Conservation (phyloP, 2,888 invertebrate genomes). For the Diplazon laetatorius region DNA sequence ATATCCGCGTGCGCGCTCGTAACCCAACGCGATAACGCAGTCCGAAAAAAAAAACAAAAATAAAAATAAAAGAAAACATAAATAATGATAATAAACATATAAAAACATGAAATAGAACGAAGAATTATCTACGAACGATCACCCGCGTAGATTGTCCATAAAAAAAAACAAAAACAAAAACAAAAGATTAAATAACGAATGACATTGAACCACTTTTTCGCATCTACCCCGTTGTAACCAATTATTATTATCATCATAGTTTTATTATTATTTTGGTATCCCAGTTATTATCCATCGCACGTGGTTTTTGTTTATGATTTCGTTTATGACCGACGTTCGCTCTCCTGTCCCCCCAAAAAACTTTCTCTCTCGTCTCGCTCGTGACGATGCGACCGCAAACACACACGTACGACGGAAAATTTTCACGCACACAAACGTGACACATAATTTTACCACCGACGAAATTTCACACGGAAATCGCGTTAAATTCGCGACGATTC, state of each 20-base stretch:
- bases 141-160: too few species aligned
- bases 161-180: too few species aligned
- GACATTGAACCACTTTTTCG: constrained; percentile 18
- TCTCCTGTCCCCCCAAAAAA: constrained; percentile 23
- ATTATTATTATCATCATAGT: constrained; percentile 69
- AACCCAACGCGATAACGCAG: constrained; percentile 9
- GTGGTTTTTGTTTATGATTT: too few species aligned
- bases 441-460: constrained; percentile 46
- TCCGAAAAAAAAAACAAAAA: constrained; percentile 6
- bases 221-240: constrained; percentile 58
- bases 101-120: too few species aligned
- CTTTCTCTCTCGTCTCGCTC: too few species aligned
- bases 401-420: constrained; percentile 22
- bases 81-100: too few species aligned
- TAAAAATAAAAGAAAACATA: background rate
- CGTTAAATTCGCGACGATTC: constrained; percentile 39
- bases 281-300: background rate
- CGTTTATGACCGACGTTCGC: background rate
- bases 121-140: constrained; percentile 9
- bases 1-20: background rate
- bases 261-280: constrained; percentile 32
- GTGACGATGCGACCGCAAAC: too few species aligned
- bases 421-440: constrained; percentile 47
- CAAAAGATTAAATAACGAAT: constrained; percentile 37
- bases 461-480: constrained; percentile 38